These are phyloP conservation scores for Danionella cerebrum DNA, from an alignment of 2,113 vertebrate genomes.

Conservation along the genomic window DNA sequence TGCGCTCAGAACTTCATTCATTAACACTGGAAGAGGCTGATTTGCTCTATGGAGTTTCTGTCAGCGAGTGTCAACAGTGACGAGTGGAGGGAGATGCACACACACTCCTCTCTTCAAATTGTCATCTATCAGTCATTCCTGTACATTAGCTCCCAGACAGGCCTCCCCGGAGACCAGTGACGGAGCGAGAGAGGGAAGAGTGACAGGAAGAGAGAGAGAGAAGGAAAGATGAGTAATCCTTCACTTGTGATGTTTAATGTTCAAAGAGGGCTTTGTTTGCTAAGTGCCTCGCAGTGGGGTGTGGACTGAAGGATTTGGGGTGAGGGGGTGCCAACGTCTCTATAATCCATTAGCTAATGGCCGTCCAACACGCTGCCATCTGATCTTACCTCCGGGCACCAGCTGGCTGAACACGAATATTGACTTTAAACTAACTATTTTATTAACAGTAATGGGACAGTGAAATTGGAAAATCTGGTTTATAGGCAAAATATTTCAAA, in stretches of 20 bases:
- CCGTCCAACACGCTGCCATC: conserved; percentile 54
- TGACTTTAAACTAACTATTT: conserved; percentile 9
- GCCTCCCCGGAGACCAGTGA: conserved; percentile 51
- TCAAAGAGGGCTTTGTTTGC: conserved; percentile 49
- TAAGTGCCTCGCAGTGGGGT: conserved; percentile 35
- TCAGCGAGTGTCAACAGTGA: conserved; percentile 37
- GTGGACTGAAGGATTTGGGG: conserved; percentile 56
- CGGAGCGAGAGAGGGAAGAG: conserved; percentile 41
- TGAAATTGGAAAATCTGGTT: too few relatives aligned
- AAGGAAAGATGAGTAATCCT: conserved; percentile 36
- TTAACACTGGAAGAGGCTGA: conserved; percentile 14
- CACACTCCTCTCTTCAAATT: conserved; percentile 62
- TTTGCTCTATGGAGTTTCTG: conserved; percentile 27
- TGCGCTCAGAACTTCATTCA: too few relatives aligned
- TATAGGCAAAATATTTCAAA: too few relatives aligned
- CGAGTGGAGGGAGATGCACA: conserved; percentile 55
- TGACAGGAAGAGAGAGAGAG: conserved; percentile 21
- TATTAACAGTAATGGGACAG: too few relatives aligned
- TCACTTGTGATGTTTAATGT: conserved; percentile 59
- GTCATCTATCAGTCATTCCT: conserved; percentile 66
- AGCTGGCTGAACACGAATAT: conserved; percentile 25
- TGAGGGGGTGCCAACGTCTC: conserved; percentile 58
- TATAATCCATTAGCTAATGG: conserved; percentile 79
- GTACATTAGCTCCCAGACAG: conserved; percentile 62
- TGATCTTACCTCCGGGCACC: neutral